Percentiles rank a stretch among this genome's conserved stretches.
Conservation (phyloP, 53 echinoderm and acorn worm genomes). For the Hippasteria phrygiana region DNA sequence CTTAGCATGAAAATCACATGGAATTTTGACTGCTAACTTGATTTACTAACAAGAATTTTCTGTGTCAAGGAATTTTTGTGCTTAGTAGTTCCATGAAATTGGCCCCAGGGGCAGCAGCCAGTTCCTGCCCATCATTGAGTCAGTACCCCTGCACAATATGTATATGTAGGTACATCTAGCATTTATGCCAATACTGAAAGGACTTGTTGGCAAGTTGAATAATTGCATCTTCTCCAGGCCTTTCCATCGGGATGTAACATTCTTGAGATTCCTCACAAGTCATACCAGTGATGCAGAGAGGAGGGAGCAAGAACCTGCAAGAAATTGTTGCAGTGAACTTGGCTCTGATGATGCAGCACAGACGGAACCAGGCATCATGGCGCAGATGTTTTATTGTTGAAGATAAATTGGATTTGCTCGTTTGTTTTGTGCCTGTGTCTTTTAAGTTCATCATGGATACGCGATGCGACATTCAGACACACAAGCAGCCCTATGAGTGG, state of each 20-base stretch:
- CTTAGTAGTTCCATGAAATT: too few relatives aligned
- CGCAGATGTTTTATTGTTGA: conserved; percentile 34
- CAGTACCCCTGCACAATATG: too few relatives aligned
- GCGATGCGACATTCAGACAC: conserved; percentile 9
- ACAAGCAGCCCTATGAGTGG: not conserved
- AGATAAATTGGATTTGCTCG: conserved; percentile 6
- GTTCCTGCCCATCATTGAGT: too few relatives aligned
- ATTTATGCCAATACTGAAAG: not conserved
- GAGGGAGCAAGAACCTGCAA: not conserved
- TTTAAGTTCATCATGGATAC: not conserved
- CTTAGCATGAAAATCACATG: too few relatives aligned
- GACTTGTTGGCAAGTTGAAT: conserved; percentile 51
- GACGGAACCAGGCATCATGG: conserved; percentile 22
- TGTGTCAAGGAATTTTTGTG: too few relatives aligned
- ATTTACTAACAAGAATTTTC: too few relatives aligned
- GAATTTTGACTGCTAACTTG: too few relatives aligned
- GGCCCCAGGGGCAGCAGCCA: too few relatives aligned
- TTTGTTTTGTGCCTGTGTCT: not conserved
- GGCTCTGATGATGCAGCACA: not conserved
- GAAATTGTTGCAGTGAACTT: conserved; percentile 35
- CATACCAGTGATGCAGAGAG: conserved; percentile 34
- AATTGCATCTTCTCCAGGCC: conserved; percentile 3
- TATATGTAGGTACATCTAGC: not conserved
- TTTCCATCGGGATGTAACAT: conserved; percentile 33
- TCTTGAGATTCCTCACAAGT: conserved; percentile 48